Conservation (phyloP, 2,797 vertebrate species). For the Sternotherus odoratus region DNA sequence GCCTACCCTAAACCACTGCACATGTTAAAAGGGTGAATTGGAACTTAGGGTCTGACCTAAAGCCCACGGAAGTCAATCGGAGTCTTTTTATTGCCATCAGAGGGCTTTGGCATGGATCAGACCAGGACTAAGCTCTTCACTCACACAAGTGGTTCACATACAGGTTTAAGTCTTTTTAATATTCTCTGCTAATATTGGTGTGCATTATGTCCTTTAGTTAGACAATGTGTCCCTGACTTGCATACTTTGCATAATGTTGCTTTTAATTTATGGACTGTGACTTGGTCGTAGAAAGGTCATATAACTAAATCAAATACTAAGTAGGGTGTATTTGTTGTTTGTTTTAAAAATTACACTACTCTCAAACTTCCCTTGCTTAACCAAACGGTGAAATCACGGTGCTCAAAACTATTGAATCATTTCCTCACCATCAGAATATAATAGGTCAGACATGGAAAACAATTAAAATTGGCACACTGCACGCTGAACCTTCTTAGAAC, state of each 20-base stretch:
- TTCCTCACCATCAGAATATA: slow-evolving; percentile 79
- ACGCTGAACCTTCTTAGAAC: slow-evolving; percentile 3
- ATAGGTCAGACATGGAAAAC: slow-evolving; percentile 65
- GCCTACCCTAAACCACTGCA: not conserved
- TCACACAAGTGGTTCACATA: fast-evolving
- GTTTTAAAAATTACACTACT: slow-evolving; percentile 63
- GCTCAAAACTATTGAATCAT: slow-evolving; percentile 81
- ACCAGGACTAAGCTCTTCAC: not conserved
- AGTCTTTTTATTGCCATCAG: not conserved
- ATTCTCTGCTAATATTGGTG: not conserved
- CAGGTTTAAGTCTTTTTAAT: not conserved
- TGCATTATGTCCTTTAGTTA: not conserved
- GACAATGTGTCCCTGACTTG: not conserved
- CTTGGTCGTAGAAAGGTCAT: not conserved
- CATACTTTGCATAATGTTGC: not conserved
- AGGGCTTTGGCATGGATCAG: not conserved
- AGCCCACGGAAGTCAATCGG: not conserved
- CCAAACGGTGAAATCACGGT: slow-evolving; percentile 63
- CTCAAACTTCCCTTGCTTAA: slow-evolving; percentile 69
- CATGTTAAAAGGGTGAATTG: fast-evolving
- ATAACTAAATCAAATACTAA: not conserved
- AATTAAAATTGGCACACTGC: slow-evolving; percentile 54
- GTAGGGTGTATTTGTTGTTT: slow-evolving; percentile 25
- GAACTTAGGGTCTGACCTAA: not conserved
- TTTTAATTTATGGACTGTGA: not conserved